Conservation (phyloP, 2,888 invertebrate species). For the Chymomyza procnemis region DNA sequence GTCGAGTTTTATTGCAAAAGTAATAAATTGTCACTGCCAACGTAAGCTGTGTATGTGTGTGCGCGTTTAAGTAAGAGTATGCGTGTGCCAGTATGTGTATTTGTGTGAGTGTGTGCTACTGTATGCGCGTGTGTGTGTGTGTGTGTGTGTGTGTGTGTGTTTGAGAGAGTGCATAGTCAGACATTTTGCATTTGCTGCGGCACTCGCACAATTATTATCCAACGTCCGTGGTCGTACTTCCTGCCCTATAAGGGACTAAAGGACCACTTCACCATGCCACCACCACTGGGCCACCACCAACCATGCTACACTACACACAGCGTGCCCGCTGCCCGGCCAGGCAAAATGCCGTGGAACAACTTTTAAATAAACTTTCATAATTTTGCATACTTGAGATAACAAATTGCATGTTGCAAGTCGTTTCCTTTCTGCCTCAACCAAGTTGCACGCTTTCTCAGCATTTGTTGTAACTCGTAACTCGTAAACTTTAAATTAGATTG, state of each 20-base stretch:
- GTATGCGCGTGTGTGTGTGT: constrained; percentile 17
- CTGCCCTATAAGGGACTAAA: not conserved
- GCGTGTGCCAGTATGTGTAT: constrained; percentile 10
- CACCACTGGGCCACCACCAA: too few species aligned
- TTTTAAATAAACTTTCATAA: constrained; percentile 71
- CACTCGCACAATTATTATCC: constrained; percentile 65
- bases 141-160: constrained; percentile 1
- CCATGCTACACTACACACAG: too few species aligned
- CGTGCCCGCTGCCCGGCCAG: constrained; percentile 25
- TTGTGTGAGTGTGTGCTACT: constrained; percentile 1
- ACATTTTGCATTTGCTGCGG: constrained; percentile 28
- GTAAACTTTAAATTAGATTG: constrained; percentile 69
- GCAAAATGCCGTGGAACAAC: constrained; percentile 59
- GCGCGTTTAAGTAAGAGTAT: not conserved
- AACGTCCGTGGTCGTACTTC: constrained; percentile 38
- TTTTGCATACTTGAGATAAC: constrained; percentile 71
- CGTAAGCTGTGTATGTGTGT: constrained; percentile 40
- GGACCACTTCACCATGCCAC: not conserved
- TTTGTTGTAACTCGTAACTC: constrained; percentile 43
- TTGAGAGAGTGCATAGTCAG: constrained; percentile 9
- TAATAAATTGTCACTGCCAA: constrained; percentile 69
- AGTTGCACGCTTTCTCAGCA: constrained; percentile 18
- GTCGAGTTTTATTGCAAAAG: constrained; percentile 71
- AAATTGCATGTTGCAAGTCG: constrained; percentile 65
- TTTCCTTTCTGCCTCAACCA: constrained; percentile 35